Evolutionary conservation across 2,888 invertebrate species (phyloP), one percentile per base, ranked within the genome.

Genomic region (Apoda limacodes): DNA sequence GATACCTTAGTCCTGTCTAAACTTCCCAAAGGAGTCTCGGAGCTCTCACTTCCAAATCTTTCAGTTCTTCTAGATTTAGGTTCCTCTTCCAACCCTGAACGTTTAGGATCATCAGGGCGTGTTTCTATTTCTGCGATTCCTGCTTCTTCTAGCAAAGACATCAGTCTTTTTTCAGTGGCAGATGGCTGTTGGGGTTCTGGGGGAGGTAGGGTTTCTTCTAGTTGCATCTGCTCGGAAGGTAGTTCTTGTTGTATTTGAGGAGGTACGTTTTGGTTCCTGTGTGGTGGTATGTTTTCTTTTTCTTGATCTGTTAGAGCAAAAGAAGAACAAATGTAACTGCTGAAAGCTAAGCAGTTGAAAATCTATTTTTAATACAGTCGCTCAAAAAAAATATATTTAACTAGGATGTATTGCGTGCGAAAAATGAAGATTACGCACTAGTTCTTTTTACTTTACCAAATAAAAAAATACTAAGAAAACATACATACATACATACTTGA

Each of bases 1-100:
- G 76, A 78, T 20, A 78, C 76, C 35, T 62, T 68, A 0, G 78
- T 78, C 10, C 78, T 53, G 32, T 78, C 78, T 10, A 75, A 39
- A 34, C 78, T 78, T 2, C 78, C 78, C 12, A 74, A 34, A 1
- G 52, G 72, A 0, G 75, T 67, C 31, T 76, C 76, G 0, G 64
- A 58, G 4, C 49, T 39, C 1, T 55, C 60, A 32, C 65, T 65
- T 1, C 32, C 46, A 10, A 32, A 38, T 12, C 43, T 34, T 4
- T n/a, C n/a, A n/a, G n/a, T n/a, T 17, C 17, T 5, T 5, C 17
- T 7, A 7, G 17, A 17, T 17, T 17, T 17, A 7, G 5, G 17
- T 6, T 6, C 17, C 17, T 5, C 17, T 9, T 6, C 9, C 19
- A 2, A 24, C 4, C 5, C 29, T 10, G 4, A 13, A 7, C 13